Evolutionary conservation across 2,888 invertebrate genomes (phyloP).

Genomic region (Andrena fulva): DNA sequence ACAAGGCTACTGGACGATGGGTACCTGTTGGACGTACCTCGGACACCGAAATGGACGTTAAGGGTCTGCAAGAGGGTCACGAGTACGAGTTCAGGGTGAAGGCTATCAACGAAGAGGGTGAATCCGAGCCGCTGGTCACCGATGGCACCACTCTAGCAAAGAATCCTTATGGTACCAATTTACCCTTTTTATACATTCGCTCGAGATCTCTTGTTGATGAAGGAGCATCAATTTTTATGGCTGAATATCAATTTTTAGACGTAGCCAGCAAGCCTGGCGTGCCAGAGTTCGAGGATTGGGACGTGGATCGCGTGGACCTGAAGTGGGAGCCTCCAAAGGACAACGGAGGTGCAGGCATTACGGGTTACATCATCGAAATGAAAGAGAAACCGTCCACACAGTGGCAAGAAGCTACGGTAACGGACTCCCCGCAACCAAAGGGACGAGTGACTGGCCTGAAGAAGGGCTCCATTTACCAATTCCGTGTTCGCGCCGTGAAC

Average conservation of each 20-base stretch:
- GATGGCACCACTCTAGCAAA: constrained; percentile 95
- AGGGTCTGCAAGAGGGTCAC: constrained; percentile 95
- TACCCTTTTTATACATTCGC: not conserved
- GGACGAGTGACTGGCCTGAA: constrained; percentile 94
- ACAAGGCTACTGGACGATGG: constrained; percentile 96
- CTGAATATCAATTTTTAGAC: constrained; percentile 85
- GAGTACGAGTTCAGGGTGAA: constrained; percentile 97
- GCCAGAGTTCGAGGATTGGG: constrained; percentile 95
- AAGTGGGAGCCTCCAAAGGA: constrained; percentile 93
- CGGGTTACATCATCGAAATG: constrained; percentile 95
- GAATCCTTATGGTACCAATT: constrained; percentile 94
- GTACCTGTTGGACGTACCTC: constrained; percentile 95
- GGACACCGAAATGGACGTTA: constrained; percentile 95
- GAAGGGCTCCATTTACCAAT: constrained; percentile 97
- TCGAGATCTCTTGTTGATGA: no score
- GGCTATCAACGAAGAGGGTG: constrained; percentile 97
- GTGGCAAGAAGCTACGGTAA: constrained; percentile 91
- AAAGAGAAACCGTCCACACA: constrained; percentile 91
- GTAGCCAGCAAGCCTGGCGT: constrained; percentile 94
- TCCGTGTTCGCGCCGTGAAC: constrained; percentile 97
- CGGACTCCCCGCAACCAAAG: constrained; percentile 90
- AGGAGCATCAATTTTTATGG: not conserved
- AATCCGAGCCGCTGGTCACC: constrained; percentile 97
- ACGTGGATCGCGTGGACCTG: constrained; percentile 94
- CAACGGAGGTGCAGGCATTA: constrained; percentile 92